These are phyloP conservation scores for Caracal caracal DNA, from an alignment of 2,113 vertebrate genomes.

Conservation along the genomic window DNA sequence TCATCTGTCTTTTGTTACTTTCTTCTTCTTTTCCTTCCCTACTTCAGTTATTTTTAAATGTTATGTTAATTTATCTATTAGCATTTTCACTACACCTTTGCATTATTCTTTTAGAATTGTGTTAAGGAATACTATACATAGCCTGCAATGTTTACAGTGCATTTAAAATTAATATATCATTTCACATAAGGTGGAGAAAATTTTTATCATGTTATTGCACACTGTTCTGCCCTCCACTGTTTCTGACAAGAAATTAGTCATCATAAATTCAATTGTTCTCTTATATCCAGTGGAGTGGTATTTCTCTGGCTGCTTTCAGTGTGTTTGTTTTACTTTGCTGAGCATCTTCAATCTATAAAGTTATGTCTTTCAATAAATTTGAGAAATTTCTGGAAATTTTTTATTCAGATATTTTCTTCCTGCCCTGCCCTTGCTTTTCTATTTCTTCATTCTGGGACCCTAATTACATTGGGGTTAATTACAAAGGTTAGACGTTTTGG, in stretches of 20 bases:
- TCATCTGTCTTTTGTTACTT: background rate
- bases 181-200: background rate
- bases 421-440: background rate
- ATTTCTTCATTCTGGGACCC: background rate
- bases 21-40: background rate
- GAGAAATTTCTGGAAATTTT: background rate
- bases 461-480: background rate
- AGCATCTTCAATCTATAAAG: background rate
- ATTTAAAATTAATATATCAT: background rate
- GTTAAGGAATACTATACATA: background rate
- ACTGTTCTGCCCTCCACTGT: too few species aligned
- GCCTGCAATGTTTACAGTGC: background rate
- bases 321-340: background rate
- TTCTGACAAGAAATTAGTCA: background rate
- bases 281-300: background rate
- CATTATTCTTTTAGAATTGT: background rate
- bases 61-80: background rate
- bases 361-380: background rate
- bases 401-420: background rate
- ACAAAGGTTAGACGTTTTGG: background rate
- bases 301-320: background rate
- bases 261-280: background rate
- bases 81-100: background rate
- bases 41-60: background rate
- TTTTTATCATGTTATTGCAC: background rate